Conservation (phyloP, 1,140 invertebrate species). For the Drosophila kikkawai region DNA sequence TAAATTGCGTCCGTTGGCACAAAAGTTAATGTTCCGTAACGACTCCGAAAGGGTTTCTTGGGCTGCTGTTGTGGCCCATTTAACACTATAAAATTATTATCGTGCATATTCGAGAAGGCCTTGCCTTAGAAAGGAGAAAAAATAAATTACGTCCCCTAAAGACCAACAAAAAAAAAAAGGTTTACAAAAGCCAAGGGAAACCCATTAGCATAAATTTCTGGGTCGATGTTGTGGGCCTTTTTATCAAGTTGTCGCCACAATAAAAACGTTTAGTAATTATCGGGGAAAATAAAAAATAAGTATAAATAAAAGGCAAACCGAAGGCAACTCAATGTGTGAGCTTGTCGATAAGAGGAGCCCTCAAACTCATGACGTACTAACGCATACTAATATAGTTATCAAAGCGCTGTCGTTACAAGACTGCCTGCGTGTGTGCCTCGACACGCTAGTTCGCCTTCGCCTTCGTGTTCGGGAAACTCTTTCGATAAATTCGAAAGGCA, state of each 20-base stretch:
- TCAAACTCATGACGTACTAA: conserved; percentile 22
- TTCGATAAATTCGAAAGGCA: conserved; percentile 77
- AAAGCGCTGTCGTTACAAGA: conserved; percentile 43
- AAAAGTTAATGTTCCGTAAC: conserved; percentile 79
- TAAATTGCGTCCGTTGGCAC: conserved; percentile 61
- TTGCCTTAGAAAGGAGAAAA: conserved; percentile 35
- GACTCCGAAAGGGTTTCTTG: conserved; percentile 61
- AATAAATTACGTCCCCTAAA: conserved; percentile 31
- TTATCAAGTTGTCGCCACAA: conserved; percentile 75
- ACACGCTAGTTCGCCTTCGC: conserved; percentile 69
- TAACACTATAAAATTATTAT: conserved; percentile 83
- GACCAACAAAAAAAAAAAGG: conserved; percentile 6
- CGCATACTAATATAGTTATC: conserved; percentile 70
- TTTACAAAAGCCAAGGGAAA: conserved; percentile 5
- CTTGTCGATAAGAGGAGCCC: conserved; percentile 51
- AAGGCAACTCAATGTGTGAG: conserved; percentile 53
- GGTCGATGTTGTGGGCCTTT: conserved; percentile 23
- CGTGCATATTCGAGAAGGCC: conserved; percentile 63
- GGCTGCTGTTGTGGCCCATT: conserved; percentile 56
- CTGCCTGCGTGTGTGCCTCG: conserved; percentile 25
- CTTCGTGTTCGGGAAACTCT: conserved; percentile 63
- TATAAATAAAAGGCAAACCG: conserved; percentile 39
- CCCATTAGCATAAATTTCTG: conserved; percentile 74
- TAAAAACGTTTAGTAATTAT: conserved; percentile 81
- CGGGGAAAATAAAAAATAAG: conserved; percentile 35